phyloP scores from a whole-genome alignment of 1,140 invertebrate genomes.

The Drosophila nasuta region DNA sequence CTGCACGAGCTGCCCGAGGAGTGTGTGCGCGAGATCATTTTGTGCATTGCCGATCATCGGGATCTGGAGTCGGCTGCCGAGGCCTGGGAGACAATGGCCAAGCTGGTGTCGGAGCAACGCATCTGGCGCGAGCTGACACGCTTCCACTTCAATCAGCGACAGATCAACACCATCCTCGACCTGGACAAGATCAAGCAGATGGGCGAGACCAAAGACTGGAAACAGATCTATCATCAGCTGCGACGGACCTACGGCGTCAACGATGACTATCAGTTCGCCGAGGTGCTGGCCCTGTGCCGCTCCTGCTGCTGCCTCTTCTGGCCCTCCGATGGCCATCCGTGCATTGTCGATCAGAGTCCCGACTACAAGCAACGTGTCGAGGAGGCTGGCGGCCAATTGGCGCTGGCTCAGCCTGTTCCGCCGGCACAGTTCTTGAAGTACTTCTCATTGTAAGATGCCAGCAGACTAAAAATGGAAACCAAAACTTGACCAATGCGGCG shows the following conservation, averaged over 20 bases:
- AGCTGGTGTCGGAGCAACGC: slow-evolving; percentile 93
- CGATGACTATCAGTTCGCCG: slow-evolving; percentile 95
- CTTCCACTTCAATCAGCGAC: slow-evolving; percentile 96
- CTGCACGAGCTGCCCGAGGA: slow-evolving; percentile 97
- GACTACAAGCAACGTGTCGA: slow-evolving; percentile 91
- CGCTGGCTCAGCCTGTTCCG: slow-evolving; percentile 93
- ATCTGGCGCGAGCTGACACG: slow-evolving; percentile 96
- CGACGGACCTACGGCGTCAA: slow-evolving; percentile 94
- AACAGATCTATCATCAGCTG: slow-evolving; percentile 90
- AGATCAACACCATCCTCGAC: slow-evolving; percentile 90
- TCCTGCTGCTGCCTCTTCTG: slow-evolving; percentile 98
- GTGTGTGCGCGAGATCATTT: slow-evolving; percentile 95
- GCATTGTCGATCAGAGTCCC: slow-evolving; percentile 93
- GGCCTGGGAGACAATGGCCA: slow-evolving; percentile 90
- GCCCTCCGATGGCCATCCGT: slow-evolving; percentile 96
- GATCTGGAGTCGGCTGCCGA: slow-evolving; percentile 89
- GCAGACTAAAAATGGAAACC: neutral
- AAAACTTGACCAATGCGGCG: slow-evolving; percentile 18
- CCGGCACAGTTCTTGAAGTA: slow-evolving; percentile 96
- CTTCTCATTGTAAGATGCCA: slow-evolving; percentile 91
- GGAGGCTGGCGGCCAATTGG: slow-evolving; percentile 91
- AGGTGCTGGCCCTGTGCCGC: slow-evolving; percentile 96
- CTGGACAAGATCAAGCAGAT: slow-evolving; percentile 85
- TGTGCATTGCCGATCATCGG: slow-evolving; percentile 95
- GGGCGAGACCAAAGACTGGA: slow-evolving; percentile 88